Evolutionary conservation across 2,797 vertebrate species (phyloP).

Genomic region (Trichosurus vulpecula): DNA sequence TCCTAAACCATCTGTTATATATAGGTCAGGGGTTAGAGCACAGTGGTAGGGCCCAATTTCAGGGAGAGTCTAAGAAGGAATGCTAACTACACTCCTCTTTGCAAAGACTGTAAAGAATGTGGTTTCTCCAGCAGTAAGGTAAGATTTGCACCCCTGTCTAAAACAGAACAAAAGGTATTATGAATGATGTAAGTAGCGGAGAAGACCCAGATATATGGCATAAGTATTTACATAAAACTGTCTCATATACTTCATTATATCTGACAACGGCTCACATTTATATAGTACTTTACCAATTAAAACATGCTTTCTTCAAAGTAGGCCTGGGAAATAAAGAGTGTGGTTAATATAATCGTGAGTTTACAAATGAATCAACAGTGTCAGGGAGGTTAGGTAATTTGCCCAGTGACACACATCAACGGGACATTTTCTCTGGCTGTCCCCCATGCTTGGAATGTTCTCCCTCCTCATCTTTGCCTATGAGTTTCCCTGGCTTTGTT

Average conservation of each 20-base stretch:
- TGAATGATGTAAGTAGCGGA: not conserved
- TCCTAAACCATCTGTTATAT: not conserved
- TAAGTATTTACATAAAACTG: not conserved
- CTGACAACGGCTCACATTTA: not conserved
- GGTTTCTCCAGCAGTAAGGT: not conserved
- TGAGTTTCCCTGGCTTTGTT: not conserved
- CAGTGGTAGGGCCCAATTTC: not conserved
- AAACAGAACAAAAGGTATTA: not conserved
- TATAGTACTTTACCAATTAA: not conserved
- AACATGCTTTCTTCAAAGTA: not conserved
- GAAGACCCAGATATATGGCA: not conserved
- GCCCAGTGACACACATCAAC: not conserved
- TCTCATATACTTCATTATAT: not conserved
- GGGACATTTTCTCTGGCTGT: not conserved
- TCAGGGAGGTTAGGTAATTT: not conserved
- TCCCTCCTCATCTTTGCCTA: not conserved
- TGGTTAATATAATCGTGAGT: not conserved
- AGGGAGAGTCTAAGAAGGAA: not conserved
- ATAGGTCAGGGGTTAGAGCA: not conserved
- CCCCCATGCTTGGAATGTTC: not conserved
- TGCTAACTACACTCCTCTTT: not conserved
- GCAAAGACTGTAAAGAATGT: not conserved
- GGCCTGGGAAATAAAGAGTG: not conserved
- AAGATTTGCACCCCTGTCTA: not conserved
- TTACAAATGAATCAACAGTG: not conserved